These are phyloP conservation scores for Syrphus vitripennis DNA, from an alignment of 2,888 invertebrate species.

Conservation along the genomic window DNA sequence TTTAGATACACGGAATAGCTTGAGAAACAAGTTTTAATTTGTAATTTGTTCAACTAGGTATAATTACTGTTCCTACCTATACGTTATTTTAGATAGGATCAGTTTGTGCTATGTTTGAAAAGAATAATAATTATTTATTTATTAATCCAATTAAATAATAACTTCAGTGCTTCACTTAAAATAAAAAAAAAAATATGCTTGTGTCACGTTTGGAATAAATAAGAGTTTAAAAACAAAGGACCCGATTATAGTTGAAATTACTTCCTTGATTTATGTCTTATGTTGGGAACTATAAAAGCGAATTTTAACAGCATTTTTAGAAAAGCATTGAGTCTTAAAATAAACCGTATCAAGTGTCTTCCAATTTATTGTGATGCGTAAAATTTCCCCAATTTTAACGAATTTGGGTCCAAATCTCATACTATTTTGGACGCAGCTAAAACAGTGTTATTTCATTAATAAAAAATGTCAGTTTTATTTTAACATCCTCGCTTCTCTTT, in stretches of 20 bases:
- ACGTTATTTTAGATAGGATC: neutral
- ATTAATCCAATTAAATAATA: conserved; percentile 47
- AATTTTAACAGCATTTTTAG: neutral
- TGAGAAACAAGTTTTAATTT: neutral
- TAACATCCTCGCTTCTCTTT: too few relatives aligned
- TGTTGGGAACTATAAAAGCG: too few relatives aligned
- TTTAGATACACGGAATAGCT: neutral
- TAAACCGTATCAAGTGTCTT: too few relatives aligned
- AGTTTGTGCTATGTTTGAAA: neutral
- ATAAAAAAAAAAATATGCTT: neutral
- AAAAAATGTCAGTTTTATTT: too few relatives aligned
- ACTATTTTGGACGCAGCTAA: too few relatives aligned
- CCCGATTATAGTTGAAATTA: neutral
- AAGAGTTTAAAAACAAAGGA: neutral
- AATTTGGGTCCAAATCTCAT: too few relatives aligned
- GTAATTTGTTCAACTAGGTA: neutral
- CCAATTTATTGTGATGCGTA: too few relatives aligned
- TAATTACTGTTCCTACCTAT: neutral
- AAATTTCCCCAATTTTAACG: too few relatives aligned
- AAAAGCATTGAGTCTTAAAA: neutral
- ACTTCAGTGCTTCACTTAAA: conserved; percentile 13
- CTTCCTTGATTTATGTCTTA: neutral
- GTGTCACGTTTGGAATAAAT: neutral
- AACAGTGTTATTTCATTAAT: too few relatives aligned
- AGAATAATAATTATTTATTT: conserved; percentile 6